Conservation (phyloP, 2,888 invertebrate species). For the Drosophila paramelanica region DNA sequence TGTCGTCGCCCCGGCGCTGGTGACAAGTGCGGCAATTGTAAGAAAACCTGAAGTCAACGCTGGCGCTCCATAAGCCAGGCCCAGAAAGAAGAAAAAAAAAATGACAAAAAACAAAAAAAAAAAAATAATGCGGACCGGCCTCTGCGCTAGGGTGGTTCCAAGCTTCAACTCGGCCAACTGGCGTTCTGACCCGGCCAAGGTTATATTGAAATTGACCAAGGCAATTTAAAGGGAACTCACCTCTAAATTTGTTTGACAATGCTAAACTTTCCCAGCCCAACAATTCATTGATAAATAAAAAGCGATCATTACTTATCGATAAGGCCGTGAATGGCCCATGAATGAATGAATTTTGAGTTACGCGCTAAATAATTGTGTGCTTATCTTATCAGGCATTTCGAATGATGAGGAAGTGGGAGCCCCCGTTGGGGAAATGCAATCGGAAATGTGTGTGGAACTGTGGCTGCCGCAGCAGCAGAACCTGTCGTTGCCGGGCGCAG, state of each 20-base stretch:
- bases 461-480: conserved; percentile 20
- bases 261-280: too few species aligned
- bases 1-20: conserved; percentile 43
- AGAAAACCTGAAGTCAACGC: conserved; percentile 49
- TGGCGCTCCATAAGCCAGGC: conserved; percentile 3
- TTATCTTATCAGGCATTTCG: conserved; percentile 33
- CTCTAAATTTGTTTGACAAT: neutral
- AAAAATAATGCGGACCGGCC: neutral
- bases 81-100: neutral
- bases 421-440: conserved; percentile 3
- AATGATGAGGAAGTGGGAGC: conserved; percentile 2
- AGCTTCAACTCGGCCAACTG: too few species aligned
- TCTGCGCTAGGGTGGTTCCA: neutral
- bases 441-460: conserved; percentile 6
- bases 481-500: conserved; percentile 38
- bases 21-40: conserved; percentile 80
- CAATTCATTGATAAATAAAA: too few species aligned
- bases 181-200: too few species aligned
- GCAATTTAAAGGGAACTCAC: neutral
- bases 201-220: conserved; percentile 1
- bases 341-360: neutral
- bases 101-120: neutral
- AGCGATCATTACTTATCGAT: neutral
- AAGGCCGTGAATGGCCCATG: neutral
- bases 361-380: neutral